A percentile compares a stretch with the other conserved stretches of the same genome.
phyloP scores from a whole-genome alignment of 2,797 vertebrate species.

The Smutsia temminckii region DNA sequence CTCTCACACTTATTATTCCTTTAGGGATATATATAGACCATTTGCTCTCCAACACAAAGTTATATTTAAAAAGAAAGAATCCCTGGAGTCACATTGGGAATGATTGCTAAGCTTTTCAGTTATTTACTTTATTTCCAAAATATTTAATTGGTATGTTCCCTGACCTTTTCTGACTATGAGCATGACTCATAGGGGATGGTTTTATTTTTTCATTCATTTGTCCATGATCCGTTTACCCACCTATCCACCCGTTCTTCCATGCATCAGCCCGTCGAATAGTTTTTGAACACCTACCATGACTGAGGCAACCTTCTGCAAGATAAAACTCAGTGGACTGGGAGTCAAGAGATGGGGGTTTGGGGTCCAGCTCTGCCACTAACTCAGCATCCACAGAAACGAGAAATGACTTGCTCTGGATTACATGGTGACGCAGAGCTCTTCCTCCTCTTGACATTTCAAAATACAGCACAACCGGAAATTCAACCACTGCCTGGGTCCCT shows the following conservation, averaged over 20 bases:
- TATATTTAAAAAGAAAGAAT: conserved; percentile 8
- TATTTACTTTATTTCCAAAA: background rate
- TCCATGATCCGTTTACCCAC: background rate
- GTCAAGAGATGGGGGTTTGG: background rate
- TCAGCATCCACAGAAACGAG: background rate
- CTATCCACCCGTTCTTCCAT: background rate
- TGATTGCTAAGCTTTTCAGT: background rate
- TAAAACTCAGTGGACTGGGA: background rate
- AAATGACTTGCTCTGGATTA: background rate
- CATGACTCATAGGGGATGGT: background rate
- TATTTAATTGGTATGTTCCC: background rate
- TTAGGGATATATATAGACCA: background rate
- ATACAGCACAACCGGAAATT: background rate
- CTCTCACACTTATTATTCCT: background rate
- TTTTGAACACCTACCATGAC: background rate
- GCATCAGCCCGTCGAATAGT: background rate
- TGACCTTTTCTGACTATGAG: background rate
- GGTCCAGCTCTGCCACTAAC: background rate
- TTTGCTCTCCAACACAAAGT: background rate
- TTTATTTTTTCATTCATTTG: background rate
- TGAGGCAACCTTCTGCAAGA: background rate
- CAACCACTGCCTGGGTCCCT: background rate
- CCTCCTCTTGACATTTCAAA: background rate
- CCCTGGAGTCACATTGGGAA: background rate
- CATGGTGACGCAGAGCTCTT: background rate